Evolutionary conservation across 2,113 vertebrate genomes (phyloP), one percentile per base, ranked within the genome.

Genomic region (Rhombomys opimus): DNA sequence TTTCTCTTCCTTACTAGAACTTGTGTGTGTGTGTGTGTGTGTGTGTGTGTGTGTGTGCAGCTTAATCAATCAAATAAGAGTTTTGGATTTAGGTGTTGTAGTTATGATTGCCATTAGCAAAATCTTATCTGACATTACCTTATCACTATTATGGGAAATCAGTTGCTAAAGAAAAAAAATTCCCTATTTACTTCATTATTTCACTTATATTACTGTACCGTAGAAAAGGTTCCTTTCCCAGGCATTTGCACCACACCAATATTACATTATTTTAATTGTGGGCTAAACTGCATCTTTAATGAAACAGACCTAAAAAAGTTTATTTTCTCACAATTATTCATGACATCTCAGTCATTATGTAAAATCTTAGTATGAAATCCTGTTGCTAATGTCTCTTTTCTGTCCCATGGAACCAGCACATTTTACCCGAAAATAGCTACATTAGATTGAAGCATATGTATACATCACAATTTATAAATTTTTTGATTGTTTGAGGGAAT

Each of bases 171-270:
- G 7, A 27, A 10, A 38, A 92, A 87, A 27, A 25, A 32, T 78
- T 15, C 3, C 38, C 18, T 80, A 38, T 2, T 11, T 54, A 15
- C 59, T 5, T 90, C 14, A 59, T 15, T 3, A 38, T 72, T 50
- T 15, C 10, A 89, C 30, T 54, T 90, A 27, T 20, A 20, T 77
- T 32, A 32, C 11, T 52, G 0, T 27, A 5, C 94, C 35, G 70
- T 0, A 81, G 23, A 84, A 8, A 84, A 84, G 8, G 9, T 92
- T 25, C 77, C 23, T 25, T 61, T 9, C 87, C 18, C 12, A 52
- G 20, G 1, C 4, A 72, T 15, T 50, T 72, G 20, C 8, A 2
- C 1, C 7, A 73, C 57, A 1, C 22, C 4, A n/a, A 22, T 35
- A 4, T 10, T 15, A 65, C 7, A 89, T 41, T 67, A 20, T 41